These are phyloP conservation scores for Holcopasites calliopsidis DNA, from an alignment of 1,140 invertebrate genomes.

Conservation along the genomic window DNA sequence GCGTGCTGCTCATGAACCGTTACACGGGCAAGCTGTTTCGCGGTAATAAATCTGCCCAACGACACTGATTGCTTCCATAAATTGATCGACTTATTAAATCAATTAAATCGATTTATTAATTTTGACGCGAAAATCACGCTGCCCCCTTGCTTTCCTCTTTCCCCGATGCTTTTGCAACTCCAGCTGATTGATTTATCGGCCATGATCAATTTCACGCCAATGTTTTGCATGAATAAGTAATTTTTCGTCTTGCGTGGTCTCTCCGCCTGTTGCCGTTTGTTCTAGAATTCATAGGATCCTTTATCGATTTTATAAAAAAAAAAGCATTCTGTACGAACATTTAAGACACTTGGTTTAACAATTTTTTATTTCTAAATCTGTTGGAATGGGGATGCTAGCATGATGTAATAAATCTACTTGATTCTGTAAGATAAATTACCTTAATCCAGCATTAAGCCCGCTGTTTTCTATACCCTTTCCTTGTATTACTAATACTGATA, in stretches of 20 bases:
- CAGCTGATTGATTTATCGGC: constrained; percentile 53
- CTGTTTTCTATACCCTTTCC: no score
- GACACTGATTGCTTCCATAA: constrained; percentile 65
- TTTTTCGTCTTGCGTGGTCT: constrained; percentile 51
- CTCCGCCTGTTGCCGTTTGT: constrained; percentile 31
- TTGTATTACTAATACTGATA: no score
- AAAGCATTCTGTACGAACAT: no score
- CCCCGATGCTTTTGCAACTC: background rate
- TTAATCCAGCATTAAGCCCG: no score
- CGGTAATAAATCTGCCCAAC: constrained; percentile 52
- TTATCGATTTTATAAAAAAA: background rate
- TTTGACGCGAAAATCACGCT: constrained; percentile 11
- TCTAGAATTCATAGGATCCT: constrained; percentile 9
- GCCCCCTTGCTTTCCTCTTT: background rate
- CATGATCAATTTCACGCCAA: constrained; percentile 59
- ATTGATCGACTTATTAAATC: constrained; percentile 59
- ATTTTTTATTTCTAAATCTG: no score
- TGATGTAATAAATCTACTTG: no score
- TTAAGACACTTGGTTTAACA: no score
- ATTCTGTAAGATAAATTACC: no score
- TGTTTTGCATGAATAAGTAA: constrained; percentile 61
- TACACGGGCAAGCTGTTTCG: constrained; percentile 32
- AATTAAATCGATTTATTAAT: constrained; percentile 54
- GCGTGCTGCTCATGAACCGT: background rate
- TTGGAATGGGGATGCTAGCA: no score